Percentiles rank a stretch among this genome's conserved stretches.
These are phyloP conservation scores for Paracentrotus lividus DNA, from an alignment of 53 echinoderm and acorn worm species.

Conservation along the genomic window DNA sequence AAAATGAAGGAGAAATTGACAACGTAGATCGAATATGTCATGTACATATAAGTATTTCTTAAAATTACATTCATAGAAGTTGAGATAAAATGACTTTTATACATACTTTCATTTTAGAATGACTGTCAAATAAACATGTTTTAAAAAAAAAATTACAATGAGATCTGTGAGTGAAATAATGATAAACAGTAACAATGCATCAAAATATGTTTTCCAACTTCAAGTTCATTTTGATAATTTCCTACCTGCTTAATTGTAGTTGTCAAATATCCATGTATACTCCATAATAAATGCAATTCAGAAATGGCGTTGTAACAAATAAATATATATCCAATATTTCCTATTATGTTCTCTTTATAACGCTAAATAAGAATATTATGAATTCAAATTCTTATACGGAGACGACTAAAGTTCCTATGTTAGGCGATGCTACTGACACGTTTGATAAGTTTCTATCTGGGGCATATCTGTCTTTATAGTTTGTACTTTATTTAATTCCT, in stretches of 20 bases:
- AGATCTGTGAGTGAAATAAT: no score
- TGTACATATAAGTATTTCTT: no score
- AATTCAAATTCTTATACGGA: not conserved
- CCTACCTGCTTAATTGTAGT: constrained; percentile 17
- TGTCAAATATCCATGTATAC: not conserved
- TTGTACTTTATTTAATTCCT: constrained; percentile 64
- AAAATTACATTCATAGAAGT: no score
- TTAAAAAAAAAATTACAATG: no score
- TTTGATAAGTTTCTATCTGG: constrained; percentile 30
- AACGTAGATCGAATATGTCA: no score
- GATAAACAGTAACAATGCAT: no score
- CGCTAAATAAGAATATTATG: not conserved
- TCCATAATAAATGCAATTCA: not conserved
- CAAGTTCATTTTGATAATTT: not conserved
- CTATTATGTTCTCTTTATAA: not conserved
- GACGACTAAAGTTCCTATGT: not conserved
- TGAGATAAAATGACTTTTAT: no score
- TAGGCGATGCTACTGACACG: not conserved
- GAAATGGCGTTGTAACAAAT: not conserved
- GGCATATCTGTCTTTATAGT: constrained; percentile 39
- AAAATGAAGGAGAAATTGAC: no score
- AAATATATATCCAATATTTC: not conserved
- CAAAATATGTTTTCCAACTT: not conserved
- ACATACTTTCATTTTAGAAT: no score
- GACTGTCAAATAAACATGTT: no score